Evolutionary conservation across 2,113 vertebrate species (phyloP).

Genomic region (Falcunculus frontatus): DNA sequence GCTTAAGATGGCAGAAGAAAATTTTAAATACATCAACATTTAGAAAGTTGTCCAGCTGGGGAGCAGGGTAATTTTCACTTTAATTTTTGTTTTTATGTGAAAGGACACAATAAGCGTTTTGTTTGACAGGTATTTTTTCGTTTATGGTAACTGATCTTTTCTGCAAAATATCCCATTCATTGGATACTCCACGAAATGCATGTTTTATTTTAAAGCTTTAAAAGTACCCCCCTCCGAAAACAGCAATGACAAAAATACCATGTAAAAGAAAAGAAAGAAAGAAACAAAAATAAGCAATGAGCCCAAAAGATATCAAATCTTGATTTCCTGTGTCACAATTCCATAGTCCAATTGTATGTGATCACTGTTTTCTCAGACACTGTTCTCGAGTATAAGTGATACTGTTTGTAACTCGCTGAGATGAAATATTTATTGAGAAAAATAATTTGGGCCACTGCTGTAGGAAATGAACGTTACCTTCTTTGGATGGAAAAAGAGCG

Average conservation of each 20-base stretch:
- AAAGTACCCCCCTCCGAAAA: not conserved
- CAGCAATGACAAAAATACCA: too few species aligned
- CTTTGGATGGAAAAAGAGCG: conserved; percentile 54
- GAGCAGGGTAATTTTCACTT: not conserved
- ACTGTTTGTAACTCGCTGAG: conserved; percentile 30
- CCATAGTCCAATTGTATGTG: not conserved
- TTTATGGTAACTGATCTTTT: not conserved
- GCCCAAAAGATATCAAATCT: not conserved
- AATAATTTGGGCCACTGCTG: conserved; percentile 51
- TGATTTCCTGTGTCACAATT: not conserved
- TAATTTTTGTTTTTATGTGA: not conserved
- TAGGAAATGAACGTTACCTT: conserved; percentile 58
- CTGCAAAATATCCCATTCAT: not conserved
- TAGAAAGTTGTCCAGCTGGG: not conserved
- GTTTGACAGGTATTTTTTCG: not conserved
- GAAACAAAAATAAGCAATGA: not conserved
- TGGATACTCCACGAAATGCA: not conserved
- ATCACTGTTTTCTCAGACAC: not conserved
- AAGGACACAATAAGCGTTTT: not conserved
- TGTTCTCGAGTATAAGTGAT: conserved; percentile 16
- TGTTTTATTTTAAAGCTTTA: not conserved
- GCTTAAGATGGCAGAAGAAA: not conserved
- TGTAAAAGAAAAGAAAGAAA: not conserved
- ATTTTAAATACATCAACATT: not conserved
- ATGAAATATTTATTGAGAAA: conserved; percentile 51